Conservation (phyloP, 2,113 vertebrate species). For the Alexandromys fortis region DNA sequence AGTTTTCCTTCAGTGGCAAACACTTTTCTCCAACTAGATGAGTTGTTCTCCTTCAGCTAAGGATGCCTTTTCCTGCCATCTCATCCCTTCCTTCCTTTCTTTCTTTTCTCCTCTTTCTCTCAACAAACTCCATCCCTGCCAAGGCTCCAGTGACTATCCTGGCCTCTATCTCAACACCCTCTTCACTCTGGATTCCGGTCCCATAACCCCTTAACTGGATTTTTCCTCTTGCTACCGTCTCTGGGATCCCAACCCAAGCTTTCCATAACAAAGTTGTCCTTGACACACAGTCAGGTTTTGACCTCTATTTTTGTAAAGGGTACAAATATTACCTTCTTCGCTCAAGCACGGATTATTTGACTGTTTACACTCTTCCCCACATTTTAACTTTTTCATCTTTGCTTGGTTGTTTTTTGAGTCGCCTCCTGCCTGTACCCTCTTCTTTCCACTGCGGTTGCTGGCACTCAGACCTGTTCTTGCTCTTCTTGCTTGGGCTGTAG, state of each 20-base stretch:
- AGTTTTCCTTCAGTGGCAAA: background rate
- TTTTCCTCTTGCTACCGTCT: background rate
- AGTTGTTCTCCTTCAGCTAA: background rate
- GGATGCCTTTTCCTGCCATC: background rate
- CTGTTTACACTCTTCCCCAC: background rate
- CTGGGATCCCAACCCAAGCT: background rate
- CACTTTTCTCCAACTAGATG: background rate
- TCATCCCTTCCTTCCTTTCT: rapidly evolving
- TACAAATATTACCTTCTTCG: background rate
- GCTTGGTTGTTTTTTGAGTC: background rate
- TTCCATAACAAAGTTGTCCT: background rate
- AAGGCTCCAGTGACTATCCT: background rate
- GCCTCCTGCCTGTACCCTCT: background rate
- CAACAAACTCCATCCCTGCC: background rate
- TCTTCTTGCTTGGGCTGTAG: background rate
- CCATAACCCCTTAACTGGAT: background rate
- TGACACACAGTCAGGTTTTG: background rate
- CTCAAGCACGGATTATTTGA: background rate
- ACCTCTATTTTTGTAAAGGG: constrained; percentile 19
- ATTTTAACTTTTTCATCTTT: constrained; percentile 5
- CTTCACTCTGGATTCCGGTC: background rate
- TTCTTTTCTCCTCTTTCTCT: background rate
- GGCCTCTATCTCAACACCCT: background rate
- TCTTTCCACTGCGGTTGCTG: background rate
- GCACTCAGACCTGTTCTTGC: background rate